Base-by-base conservation (phyloP, 2,797 vertebrate species). In the Clarias laeviceps region DNA sequence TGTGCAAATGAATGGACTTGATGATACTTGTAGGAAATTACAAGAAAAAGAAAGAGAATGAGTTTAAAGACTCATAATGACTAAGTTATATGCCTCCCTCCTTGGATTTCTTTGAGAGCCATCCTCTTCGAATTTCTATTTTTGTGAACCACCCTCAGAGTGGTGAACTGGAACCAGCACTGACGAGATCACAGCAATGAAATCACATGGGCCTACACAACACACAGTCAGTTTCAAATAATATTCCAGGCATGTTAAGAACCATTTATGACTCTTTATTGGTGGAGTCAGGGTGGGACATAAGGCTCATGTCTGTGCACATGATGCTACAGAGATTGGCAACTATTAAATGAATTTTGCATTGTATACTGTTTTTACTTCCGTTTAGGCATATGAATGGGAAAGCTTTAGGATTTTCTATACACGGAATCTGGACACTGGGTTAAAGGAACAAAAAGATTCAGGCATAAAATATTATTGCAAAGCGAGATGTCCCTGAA, bases 111-210 rank as follows among this genome's bases (percentile, higher is more conserved):
- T 34, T 45, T 64, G 7, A 64, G 34, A 65, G 15, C 40, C 65
- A 68, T 69, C 80, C 80, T 82, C 80, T 69, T 82, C 80, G n/a
- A 57, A 69, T 82, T 69, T 82, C 45, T 82, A 82, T 82, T 82
- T 82, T 70, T 56, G 50, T 70, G 45, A 82, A 66, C 50, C 66
- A 68, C 22, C 65, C 29, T 82, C 45, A 6, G 1, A 59, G 66
- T 34, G 5, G 37, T 56, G 65, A 69, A 57, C 22, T 34, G 65
- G 20, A 82, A n/a, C 20, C 27, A 70, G 50, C 12, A 37, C 12
- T 17, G 24, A 34, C 12, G n/a, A 70, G n/a, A 81, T 81, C 64
- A 81, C 62, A 80, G 40, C n/a, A 65, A 56, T 69, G 64, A 24
- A 57, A 82, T 82, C 20, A n/a, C 80, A 59, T 5, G 5, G 27